These are phyloP conservation scores for Solenopsis fugax DNA, from an alignment of 1,140 invertebrate species.

Conservation along the genomic window DNA sequence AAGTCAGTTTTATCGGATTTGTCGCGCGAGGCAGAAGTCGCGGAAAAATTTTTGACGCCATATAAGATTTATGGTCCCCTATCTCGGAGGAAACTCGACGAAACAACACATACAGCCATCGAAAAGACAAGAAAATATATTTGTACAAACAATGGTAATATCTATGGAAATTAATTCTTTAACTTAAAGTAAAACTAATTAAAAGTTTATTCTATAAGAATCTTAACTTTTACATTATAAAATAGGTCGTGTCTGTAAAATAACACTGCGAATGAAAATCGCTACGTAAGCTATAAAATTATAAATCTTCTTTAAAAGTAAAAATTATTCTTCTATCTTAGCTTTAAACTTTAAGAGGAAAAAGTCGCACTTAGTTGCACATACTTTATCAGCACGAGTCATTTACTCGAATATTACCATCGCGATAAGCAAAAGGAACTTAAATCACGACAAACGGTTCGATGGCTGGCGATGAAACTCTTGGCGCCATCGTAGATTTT, in stretches of 20 bases:
- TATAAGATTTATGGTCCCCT: conserved; percentile 38
- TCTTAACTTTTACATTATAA: not conserved
- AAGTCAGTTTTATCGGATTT: conserved; percentile 49
- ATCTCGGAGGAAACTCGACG: not conserved
- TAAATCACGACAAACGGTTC: conserved; percentile 48
- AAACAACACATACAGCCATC: not conserved
- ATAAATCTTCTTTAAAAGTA: not conserved
- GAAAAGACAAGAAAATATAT: conserved; percentile 10
- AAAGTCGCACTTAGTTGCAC: conserved; percentile 10
- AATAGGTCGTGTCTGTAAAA: not conserved
- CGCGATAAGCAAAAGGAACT: conserved; percentile 42
- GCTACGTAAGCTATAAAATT: not conserved
- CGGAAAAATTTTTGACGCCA: conserved; percentile 50
- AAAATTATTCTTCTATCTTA: not conserved
- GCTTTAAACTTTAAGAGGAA: conserved; percentile 5
- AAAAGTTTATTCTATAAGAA: not conserved
- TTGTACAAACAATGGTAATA: not conserved
- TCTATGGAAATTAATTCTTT: not conserved
- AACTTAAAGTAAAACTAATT: not conserved
- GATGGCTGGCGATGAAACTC: conserved; percentile 27
- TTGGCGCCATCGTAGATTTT: conserved; percentile 56
- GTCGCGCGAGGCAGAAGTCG: conserved; percentile 33
- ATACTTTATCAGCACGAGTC: conserved; percentile 31
- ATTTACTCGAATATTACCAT: conserved; percentile 37
- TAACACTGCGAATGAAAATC: not conserved